A percentile compares a stretch with the other conserved stretches of the same genome.
These are phyloP conservation scores for Cavia porcellus DNA, from an alignment of 2,113 vertebrate genomes.

Conservation along the genomic window DNA sequence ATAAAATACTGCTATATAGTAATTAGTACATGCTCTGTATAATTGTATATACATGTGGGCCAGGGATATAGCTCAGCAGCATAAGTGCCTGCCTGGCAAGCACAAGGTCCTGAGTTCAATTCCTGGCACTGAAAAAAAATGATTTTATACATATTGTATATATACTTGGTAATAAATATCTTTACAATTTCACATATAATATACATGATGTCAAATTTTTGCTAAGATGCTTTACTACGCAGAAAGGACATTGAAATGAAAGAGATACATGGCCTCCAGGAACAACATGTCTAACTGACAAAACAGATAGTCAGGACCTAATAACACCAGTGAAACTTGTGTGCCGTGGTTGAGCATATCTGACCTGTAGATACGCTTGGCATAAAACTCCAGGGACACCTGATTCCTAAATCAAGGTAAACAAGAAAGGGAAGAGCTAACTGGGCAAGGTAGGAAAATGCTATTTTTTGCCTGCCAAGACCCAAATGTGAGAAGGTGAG, in stretches of 20 bases:
- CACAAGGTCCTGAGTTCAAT: too few species aligned
- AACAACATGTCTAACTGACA: background rate
- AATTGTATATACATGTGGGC: background rate
- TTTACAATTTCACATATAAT: background rate
- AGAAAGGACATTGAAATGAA: background rate
- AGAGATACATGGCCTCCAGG: too few species aligned
- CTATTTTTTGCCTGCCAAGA: background rate
- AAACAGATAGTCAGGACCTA: background rate
- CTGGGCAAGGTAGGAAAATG: background rate
- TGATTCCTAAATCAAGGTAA: background rate
- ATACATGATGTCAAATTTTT: background rate
- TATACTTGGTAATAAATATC: background rate
- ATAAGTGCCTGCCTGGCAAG: too few species aligned
- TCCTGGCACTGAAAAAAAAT: too few species aligned
- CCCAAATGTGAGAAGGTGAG: background rate
- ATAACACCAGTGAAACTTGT: background rate
- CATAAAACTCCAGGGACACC: background rate
- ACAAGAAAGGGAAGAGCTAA: background rate
- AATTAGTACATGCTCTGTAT: background rate
- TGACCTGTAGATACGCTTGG: background rate
- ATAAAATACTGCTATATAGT: background rate
- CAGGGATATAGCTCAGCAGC: too few species aligned
- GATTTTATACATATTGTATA: background rate
- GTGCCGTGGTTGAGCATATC: too few species aligned
- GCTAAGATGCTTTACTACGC: background rate